Conservation (phyloP, 2,888 invertebrate species). For the Diachrysia chrysitis region DNA sequence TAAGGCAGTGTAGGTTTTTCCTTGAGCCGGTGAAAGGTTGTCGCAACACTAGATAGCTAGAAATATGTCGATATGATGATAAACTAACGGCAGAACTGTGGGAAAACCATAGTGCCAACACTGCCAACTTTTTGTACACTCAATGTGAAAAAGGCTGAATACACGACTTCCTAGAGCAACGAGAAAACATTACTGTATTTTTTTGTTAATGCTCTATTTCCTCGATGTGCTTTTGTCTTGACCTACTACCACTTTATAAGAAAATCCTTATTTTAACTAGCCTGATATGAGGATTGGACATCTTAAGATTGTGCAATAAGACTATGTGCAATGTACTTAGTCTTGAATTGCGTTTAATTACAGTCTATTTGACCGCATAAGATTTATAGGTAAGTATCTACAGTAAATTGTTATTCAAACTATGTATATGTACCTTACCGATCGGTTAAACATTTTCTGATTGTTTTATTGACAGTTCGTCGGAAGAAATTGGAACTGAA, state of each 20-base stretch:
- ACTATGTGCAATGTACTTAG: no score
- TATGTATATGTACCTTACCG: no score
- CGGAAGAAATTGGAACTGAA: no score
- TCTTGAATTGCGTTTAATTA: no score
- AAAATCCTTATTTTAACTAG: no score
- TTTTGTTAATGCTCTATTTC: conserved; percentile 8
- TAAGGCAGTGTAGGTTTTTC: conserved; percentile 87
- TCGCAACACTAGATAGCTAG: conserved; percentile 76
- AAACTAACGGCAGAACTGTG: conserved; percentile 76
- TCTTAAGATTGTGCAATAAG: no score
- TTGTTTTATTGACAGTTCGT: no score
- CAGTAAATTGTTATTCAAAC: no score
- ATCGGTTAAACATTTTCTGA: no score
- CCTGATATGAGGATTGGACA: no score
- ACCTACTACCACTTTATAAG: neutral
- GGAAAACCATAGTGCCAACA: conserved; percentile 64
- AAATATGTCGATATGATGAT: conserved; percentile 83
- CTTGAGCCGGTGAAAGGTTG: conserved; percentile 85
- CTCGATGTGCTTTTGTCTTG: neutral
- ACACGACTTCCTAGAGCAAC: conserved; percentile 34
- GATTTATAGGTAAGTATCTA: no score
- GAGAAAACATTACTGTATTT: conserved; percentile 17
- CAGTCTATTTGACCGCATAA: no score
- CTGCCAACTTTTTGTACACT: conserved; percentile 53
- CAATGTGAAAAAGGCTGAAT: conserved; percentile 51